Evolutionary conservation across 2,113 vertebrate genomes (phyloP).

Genomic region (Bambusicola thoracicus): DNA sequence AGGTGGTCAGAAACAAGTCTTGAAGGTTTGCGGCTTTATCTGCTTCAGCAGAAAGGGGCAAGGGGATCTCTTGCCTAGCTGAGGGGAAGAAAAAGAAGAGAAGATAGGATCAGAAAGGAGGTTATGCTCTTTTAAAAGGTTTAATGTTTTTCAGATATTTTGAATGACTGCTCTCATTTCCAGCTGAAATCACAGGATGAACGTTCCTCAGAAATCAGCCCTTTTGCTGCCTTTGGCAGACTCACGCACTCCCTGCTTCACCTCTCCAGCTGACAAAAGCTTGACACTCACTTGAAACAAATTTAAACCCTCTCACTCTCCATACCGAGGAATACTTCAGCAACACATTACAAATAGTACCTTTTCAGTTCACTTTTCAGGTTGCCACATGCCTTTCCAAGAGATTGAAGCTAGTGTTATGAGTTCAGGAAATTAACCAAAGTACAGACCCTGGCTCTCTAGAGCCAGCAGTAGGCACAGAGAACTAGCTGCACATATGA

Average conservation of each 20-base stretch:
- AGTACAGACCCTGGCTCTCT: not conserved
- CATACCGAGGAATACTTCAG: not conserved
- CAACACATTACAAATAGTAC: not conserved
- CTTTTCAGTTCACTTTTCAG: not conserved
- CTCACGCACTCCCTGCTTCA: accelerated
- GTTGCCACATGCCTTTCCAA: not conserved
- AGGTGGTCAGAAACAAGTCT: not conserved
- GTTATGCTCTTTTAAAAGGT: not conserved
- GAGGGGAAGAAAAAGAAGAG: not conserved
- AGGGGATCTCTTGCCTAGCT: not conserved
- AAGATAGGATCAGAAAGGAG: not conserved
- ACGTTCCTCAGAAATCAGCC: not conserved
- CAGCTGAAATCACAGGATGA: not conserved
- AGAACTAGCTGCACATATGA: not conserved
- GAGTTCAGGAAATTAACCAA: constrained; percentile 27
- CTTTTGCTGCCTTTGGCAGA: not conserved
- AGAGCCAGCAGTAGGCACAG: not conserved
- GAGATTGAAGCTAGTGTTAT: not conserved
- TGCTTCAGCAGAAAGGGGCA: not conserved
- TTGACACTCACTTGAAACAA: not conserved
- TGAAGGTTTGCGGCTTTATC: not conserved
- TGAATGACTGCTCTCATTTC: not conserved
- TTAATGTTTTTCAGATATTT: not conserved
- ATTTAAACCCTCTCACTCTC: not conserved
- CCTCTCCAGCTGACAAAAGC: not conserved